Percentiles rank a stretch among this genome's conserved stretches.
Conservation (phyloP, 2,888 invertebrate species). For the Spisula subtruncata region DNA sequence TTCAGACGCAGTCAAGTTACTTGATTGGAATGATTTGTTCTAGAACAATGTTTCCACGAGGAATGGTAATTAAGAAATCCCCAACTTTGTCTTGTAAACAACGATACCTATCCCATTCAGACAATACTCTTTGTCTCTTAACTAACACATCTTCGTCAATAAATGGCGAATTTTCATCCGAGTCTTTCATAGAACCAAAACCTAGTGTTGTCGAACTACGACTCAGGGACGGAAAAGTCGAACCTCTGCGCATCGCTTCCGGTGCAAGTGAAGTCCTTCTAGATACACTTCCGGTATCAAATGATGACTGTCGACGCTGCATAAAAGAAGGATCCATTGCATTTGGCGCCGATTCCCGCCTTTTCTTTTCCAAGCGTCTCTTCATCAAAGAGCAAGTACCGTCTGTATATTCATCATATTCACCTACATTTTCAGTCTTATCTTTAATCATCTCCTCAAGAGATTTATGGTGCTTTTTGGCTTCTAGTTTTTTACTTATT, state of each 20-base stretch:
- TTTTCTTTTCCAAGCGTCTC: slow-evolving; percentile 73
- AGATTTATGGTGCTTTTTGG: slow-evolving; percentile 67
- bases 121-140: slow-evolving; percentile 67
- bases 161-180: slow-evolving; percentile 52
- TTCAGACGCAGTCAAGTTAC: not conserved
- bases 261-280: slow-evolving; percentile 40
- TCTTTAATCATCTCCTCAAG: slow-evolving; percentile 75
- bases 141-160: slow-evolving; percentile 74
- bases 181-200: slow-evolving; percentile 41
- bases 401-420: slow-evolving; percentile 73
- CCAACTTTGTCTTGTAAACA: slow-evolving; percentile 65
- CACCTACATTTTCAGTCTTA: slow-evolving; percentile 67
- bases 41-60: slow-evolving; percentile 9
- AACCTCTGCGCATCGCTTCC: slow-evolving; percentile 36
- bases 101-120: slow-evolving; percentile 69
- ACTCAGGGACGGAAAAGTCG: slow-evolving; percentile 46
- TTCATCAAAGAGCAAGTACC: slow-evolving; percentile 76
- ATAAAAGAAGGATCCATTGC: slow-evolving; percentile 48
- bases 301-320: slow-evolving; percentile 61
- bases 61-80: slow-evolving; percentile 49
- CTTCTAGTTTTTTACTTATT: slow-evolving; percentile 72
- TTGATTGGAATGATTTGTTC: slow-evolving; percentile 37
- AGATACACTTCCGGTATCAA: not conserved
- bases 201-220: slow-evolving; percentile 59
- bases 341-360: slow-evolving; percentile 66